Base-by-base conservation (phyloP, 1,140 invertebrate species). In the Rhizoglyphus robini region DNA sequence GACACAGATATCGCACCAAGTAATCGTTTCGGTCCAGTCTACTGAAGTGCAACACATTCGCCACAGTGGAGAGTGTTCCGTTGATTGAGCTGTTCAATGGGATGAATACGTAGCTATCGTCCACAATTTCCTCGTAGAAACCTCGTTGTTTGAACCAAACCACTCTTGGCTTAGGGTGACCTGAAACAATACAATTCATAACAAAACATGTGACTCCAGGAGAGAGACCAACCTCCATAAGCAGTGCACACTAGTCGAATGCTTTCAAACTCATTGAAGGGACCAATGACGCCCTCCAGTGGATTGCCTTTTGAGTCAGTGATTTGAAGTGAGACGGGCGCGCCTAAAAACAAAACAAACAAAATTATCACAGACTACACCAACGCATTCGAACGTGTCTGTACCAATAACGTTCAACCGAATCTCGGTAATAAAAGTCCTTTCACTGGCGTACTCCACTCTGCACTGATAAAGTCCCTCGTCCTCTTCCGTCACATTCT, bases 391-490 rank as follows among this genome's bases (percentile, higher is more conserved):
- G n/a, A n/a, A n/a, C n/a, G n/a, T n/a, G n/a, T n/a, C n/a, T n/a
- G n/a, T n/a, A 60, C 58, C 58, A 46, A 60, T 32, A 23, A 60
- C 27, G 58, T 20, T 60, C 8, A 60, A 32, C 8, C 38, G 32
- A 29, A 60, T 60, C 29, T 60, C 15, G 15, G 58, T 60, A 27
- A 29, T 29, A 46, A 60, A 60, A 27, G 58, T 60, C 13, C 58
- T 29, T n/a, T 60, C 27, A 60, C 29, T 60, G 15, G 58, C n/a
- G 30, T 60, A 60, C 29, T 60, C 58, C 13, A 60, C 88, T 65
- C 90, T 80, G 74, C 89, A 92, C 63, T 88, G 88, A 73, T 90
- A 92, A 65, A 88, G 80, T 18, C 88, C 89, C 72, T 88, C 86
- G 74, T 92, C 90, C 68, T 85, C 82, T 67, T 79, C 76, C 69